phyloP scores from a whole-genome alignment of 2,113 vertebrate genomes.

The Acanthisitta chloris region DNA sequence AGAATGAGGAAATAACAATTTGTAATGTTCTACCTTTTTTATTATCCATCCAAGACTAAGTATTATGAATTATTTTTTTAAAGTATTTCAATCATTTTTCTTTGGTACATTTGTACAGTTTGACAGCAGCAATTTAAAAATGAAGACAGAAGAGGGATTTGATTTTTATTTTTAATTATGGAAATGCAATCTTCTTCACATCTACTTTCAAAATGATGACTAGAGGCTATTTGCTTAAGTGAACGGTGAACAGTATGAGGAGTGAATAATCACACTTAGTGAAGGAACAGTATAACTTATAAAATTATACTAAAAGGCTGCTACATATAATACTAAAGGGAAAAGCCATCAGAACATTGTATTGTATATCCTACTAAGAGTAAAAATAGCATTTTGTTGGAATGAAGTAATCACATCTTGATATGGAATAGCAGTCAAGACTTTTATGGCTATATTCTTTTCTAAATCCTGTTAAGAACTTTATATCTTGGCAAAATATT shows the following conservation, averaged over 20 bases:
- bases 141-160: neutral
- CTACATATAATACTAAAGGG: neutral
- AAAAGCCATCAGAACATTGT: neutral
- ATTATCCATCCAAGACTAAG: conserved; percentile 39
- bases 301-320: neutral
- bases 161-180: neutral
- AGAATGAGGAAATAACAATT: conserved; percentile 6
- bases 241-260: neutral
- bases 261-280: conserved; percentile 29
- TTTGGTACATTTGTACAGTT: neutral
- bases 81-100: conserved; percentile 1
- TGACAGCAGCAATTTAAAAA: conserved; percentile 27
- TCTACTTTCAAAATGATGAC: conserved; percentile 6
- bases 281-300: neutral
- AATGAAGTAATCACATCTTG: neutral
- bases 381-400: neutral
- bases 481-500: neutral
- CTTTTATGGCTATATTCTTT: neutral
- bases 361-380: neutral
- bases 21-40: conserved; percentile 19
- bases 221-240: conserved; percentile 48
- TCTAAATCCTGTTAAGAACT: neutral
- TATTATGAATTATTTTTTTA: neutral
- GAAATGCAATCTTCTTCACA: neutral
- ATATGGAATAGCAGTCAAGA: neutral